Conservation (phyloP, 2,113 vertebrate genomes). For the Scytalopus superciliaris region DNA sequence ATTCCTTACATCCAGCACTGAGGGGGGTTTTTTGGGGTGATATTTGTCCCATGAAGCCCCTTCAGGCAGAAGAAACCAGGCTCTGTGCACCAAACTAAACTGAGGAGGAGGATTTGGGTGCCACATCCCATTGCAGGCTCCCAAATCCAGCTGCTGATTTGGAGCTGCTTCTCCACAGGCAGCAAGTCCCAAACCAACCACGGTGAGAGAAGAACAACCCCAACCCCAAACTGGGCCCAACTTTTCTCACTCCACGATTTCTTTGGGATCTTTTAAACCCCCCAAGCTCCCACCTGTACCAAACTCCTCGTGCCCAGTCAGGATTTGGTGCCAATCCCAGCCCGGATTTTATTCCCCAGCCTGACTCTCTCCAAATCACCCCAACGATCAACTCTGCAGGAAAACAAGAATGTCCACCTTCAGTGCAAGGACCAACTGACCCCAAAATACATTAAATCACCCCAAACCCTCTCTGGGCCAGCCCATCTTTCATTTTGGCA, state of each 20-base stretch:
- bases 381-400: fast-evolving
- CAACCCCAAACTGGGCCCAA: not conserved
- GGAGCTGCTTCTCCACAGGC: not conserved
- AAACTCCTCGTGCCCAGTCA: not conserved
- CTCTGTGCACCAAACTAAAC: not conserved
- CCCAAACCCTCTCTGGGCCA: not conserved
- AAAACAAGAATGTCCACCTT: not conserved
- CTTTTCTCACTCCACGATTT: not conserved
- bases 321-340: not conserved
- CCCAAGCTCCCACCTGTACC: no score
- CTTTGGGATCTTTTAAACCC: not conserved
- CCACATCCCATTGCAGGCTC: not conserved
- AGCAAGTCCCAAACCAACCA: not conserved
- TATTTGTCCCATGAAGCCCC: not conserved
- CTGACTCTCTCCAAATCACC: not conserved
- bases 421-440: not conserved
- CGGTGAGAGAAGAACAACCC: not conserved
- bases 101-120: not conserved
- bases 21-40: no score
- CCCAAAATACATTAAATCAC: not conserved
- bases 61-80: not conserved
- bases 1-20: not conserved
- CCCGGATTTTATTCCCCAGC: not conserved
- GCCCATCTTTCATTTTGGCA: not conserved
- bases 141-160: not conserved